phyloP scores from a whole-genome alignment of 35 echinoderm and acorn worm genomes.

The Eucidaris tribuloides region DNA sequence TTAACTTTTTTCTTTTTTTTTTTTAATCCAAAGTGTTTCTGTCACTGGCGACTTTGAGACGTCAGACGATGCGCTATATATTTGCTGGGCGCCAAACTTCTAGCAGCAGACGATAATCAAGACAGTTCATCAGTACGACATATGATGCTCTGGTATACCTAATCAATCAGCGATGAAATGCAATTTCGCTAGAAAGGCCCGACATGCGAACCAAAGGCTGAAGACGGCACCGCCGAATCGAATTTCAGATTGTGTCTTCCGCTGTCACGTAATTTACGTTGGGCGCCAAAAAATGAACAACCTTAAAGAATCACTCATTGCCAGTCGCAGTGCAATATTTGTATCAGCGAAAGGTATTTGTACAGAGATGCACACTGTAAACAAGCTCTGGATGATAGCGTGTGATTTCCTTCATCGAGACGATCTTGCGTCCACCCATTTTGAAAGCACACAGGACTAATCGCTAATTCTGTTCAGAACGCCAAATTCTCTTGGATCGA shows the following conservation, averaged over 20 bases:
- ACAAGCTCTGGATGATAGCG: conserved; percentile 3
- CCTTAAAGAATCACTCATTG: background rate
- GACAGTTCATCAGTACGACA: background rate
- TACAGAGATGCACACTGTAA: background rate
- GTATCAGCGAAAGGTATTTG: background rate
- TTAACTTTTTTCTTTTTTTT: no score
- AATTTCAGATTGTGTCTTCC: background rate
- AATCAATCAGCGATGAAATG: background rate
- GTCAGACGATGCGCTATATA: background rate
- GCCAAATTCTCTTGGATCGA: background rate
- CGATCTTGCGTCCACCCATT: background rate
- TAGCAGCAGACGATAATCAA: background rate
- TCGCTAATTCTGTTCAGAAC: background rate
- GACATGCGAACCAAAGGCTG: background rate
- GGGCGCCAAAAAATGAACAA: conserved; percentile 13
- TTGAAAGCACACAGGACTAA: conserved; percentile 14
- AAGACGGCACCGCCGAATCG: conserved; percentile 11
- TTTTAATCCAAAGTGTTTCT: no score
- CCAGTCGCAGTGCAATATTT: conserved; percentile 4
- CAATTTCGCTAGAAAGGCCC: background rate
- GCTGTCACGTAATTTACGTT: background rate
- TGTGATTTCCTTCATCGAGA: conserved; percentile 20
- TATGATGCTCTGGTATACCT: conserved; percentile 14
- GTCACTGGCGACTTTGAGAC: background rate
- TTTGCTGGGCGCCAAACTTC: background rate